Percentiles rank a stretch among this genome's conserved stretches.
phyloP scores from a whole-genome alignment of 35 echinoderm and acorn worm species.

The Ophiothrix spiculata region DNA sequence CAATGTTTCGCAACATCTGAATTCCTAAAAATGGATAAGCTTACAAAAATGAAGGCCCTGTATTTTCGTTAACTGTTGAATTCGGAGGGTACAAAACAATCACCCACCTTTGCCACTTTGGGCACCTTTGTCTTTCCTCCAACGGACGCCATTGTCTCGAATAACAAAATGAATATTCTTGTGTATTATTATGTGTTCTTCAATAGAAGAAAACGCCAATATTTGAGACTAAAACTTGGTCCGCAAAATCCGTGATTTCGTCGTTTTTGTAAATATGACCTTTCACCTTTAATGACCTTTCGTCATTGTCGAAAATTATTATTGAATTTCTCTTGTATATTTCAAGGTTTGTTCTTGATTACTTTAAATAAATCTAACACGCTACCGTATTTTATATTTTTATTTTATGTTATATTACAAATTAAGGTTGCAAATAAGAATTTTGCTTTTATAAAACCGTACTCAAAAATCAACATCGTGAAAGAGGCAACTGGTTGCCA shows the following conservation, averaged over 20 bases:
- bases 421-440: not conserved
- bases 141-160: slow-evolving; percentile 54
- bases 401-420: not conserved
- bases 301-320: not conserved
- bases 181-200: not conserved
- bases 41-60: too few relatives aligned
- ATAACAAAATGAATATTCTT: not conserved
- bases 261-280: not conserved
- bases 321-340: not conserved
- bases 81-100: not conserved
- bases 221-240: not conserved
- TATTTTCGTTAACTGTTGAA: too few relatives aligned
- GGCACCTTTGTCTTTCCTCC: slow-evolving; percentile 76
- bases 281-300: not conserved
- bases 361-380: not conserved
- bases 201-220: not conserved
- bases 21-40: too few relatives aligned
- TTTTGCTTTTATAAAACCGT: not conserved
- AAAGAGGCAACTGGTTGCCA: slow-evolving; percentile 15
- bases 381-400: not conserved
- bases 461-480: not conserved
- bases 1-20: too few relatives aligned
- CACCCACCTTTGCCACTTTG: slow-evolving; percentile 88
- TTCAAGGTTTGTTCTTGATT: not conserved
- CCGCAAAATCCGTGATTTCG: not conserved